Evolutionary conservation across 2,888 invertebrate species (phyloP), one percentile per base, ranked within the genome.

Genomic region (Corythucha ciliata): DNA sequence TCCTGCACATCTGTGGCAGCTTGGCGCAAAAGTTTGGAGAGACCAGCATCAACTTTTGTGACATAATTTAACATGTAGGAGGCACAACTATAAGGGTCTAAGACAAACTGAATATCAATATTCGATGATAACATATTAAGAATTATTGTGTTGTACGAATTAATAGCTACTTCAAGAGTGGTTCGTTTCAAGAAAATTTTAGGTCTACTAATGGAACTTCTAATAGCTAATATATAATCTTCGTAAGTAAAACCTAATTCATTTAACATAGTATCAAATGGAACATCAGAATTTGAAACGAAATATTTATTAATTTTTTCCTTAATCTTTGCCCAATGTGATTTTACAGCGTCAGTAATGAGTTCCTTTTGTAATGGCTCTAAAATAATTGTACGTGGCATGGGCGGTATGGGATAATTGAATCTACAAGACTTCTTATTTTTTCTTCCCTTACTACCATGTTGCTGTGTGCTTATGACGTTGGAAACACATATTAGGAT

Each of bases 21-120:
- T 37, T 57, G 49, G 24, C 54, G 22, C 39, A 57, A 10, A 6
- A 48, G 26, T 24, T 16, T 40, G 8, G 48, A 48, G n/a, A 51
- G n/a, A 22, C 57, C 58, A 18, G 29, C n/a, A 12, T 54, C 26
- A 21, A 46, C 32, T 29, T 59, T 59, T 24, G 36, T 58, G 10
- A 59, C 50, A 32, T 59, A 59, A 32, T 55, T 36, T 4, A 58
- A 56, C n/a, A 64, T 58, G 48, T 66, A 65, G 14, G 57, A 48
- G 6, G 61, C 62, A 44, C 61, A 61, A 36, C 61, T 60, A 54
- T 63, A 64, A 10, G 59, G 52, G 55, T 63, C 62, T 7, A 61
- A 40, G 2, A 65, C 54, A 57, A 62, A 64, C 41, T 65, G 65
- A 6, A 64, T 54, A 50, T 64, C 64, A 53, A 60, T 58, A 34